Evolutionary conservation across 2,113 vertebrate genomes (phyloP).

Genomic region (Miniopterus natalensis): DNA sequence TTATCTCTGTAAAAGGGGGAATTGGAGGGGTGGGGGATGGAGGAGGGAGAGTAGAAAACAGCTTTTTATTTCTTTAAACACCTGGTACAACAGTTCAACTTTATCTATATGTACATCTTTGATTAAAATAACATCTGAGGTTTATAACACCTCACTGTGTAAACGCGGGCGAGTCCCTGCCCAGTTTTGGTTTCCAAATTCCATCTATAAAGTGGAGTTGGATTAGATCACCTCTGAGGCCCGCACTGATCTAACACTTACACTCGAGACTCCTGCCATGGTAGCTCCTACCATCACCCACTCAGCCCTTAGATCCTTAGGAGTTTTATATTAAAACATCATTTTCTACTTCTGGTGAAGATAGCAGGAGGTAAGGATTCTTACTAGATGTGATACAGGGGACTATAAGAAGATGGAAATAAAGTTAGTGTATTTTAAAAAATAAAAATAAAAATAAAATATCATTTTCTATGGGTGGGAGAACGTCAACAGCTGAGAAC

Average conservation of each 20-base stretch:
- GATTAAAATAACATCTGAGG: conserved; percentile 49
- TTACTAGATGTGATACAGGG: conserved; percentile 53
- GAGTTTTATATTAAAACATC: neutral
- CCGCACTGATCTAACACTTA: neutral
- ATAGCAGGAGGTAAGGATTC: conserved; percentile 45
- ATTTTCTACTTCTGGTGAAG: neutral
- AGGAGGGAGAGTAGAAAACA: neutral
- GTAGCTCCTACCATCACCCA: neutral
- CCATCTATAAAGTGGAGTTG: neutral
- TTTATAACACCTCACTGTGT: conserved; percentile 16
- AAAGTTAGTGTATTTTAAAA: conserved; percentile 75
- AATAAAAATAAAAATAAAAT: neutral
- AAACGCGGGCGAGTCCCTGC: conserved; percentile 14
- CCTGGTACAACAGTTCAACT: neutral
- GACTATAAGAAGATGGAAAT: conserved; percentile 69
- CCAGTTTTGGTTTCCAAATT: conserved; percentile 6
- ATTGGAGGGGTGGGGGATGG: no score
- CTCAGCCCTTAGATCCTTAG: neutral
- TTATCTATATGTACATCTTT: conserved; percentile 37
- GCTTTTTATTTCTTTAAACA: conserved; percentile 27
- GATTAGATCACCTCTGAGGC: neutral
- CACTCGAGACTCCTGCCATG: neutral
- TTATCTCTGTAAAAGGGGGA: neutral
- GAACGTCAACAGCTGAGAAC: neutral
- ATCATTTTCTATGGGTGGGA: neutral